Percentiles rank a stretch among this genome's conserved stretches.
Conservation (phyloP, 1,140 invertebrate species). For the Bombus terrestris region DNA sequence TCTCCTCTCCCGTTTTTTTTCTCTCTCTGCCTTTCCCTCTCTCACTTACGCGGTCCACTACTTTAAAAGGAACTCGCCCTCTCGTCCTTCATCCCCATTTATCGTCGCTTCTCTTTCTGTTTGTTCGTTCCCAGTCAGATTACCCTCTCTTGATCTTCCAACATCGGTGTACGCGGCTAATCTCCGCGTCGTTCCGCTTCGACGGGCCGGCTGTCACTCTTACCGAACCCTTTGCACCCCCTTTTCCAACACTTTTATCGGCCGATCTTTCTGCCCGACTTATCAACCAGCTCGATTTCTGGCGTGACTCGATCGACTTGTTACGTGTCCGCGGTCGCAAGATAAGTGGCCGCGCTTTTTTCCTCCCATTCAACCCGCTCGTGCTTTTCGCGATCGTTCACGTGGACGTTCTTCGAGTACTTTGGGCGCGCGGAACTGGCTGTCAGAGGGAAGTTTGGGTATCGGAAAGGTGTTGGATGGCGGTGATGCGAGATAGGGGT, state of each 20-base stretch:
- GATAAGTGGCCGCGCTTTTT: conserved; percentile 20
- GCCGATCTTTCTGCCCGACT: not conserved
- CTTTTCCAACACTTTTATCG: conserved; percentile 7
- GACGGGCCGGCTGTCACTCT: conserved; percentile 25
- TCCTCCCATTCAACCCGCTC: not conserved
- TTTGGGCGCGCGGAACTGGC: not conserved
- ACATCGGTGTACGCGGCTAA: conserved; percentile 18
- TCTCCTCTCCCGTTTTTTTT: too few relatives aligned
- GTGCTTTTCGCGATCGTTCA: not conserved
- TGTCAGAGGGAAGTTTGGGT: not conserved
- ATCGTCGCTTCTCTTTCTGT: not conserved
- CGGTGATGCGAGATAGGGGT: not conserved
- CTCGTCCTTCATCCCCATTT: too few relatives aligned
- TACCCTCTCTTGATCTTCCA: conserved; percentile 23
- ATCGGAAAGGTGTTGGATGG: not conserved
- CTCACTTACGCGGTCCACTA: not conserved
- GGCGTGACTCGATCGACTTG: conserved; percentile 25
- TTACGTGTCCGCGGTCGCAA: conserved; percentile 22
- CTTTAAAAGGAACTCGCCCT: conserved; percentile 6
- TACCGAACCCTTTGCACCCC: not conserved
- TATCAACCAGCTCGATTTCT: not conserved
- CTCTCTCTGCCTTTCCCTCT: too few relatives aligned
- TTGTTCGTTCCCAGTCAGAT: conserved; percentile 29
- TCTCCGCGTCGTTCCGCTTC: conserved; percentile 37
- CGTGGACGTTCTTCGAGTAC: not conserved